These are phyloP conservation scores for Pipistrellus pipistrellus DNA, from an alignment of 2,797 vertebrate genomes.

Conservation along the genomic window DNA sequence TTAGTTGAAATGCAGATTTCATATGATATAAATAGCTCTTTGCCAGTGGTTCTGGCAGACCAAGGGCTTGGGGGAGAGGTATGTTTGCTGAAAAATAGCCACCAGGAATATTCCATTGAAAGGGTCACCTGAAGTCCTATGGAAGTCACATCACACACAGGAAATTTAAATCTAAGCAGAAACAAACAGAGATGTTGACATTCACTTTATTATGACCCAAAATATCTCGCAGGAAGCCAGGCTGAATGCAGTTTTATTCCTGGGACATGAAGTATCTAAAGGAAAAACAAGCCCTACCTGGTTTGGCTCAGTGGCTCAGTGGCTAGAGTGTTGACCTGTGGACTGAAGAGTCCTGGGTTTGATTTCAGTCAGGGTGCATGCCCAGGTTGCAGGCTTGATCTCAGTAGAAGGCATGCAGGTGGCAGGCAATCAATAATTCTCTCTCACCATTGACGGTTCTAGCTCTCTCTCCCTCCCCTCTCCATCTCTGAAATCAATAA, in stretches of 20 bases:
- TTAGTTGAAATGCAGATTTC: constrained; percentile 7
- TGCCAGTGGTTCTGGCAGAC: neutral
- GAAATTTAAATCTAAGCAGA: neutral
- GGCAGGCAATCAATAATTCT: too few relatives aligned
- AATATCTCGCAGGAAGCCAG: neutral
- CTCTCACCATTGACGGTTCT: too few relatives aligned
- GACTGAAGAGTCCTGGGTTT: too few relatives aligned
- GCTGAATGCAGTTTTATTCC: constrained; percentile 2
- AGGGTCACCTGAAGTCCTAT: neutral
- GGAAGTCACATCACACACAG: neutral
- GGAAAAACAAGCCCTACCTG: neutral
- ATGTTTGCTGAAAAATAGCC: neutral
- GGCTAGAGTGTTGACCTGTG: too few relatives aligned
- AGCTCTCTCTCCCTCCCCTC: too few relatives aligned
- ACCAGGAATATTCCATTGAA: neutral
- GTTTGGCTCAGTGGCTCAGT: too few relatives aligned
- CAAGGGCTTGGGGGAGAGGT: neutral
- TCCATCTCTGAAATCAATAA: too few relatives aligned
- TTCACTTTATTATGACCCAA: constrained; percentile 1
- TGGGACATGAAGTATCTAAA: neutral
- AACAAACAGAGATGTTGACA: neutral
- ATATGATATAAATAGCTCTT: neutral
- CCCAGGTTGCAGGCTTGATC: too few relatives aligned
- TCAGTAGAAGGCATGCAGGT: too few relatives aligned
- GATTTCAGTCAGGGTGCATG: too few relatives aligned